Base-by-base conservation (phyloP, 2,888 invertebrate species). In the Caenorhabditis sulstoni region DNA sequence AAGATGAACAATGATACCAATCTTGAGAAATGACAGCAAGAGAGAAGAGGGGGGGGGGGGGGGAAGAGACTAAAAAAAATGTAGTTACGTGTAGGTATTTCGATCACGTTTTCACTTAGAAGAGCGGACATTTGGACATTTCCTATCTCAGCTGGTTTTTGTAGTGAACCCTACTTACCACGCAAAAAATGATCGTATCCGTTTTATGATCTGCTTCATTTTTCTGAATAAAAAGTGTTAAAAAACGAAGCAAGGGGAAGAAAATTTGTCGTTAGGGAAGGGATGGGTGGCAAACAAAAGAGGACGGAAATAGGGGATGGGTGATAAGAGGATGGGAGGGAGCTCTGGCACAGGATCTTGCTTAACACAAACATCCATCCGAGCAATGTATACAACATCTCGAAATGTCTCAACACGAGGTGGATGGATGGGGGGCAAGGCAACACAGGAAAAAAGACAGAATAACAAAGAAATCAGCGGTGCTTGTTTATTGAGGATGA, bases 401-500 rank as follows among this genome's bases (percentile, higher is more conserved):
- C 52, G 66, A 67, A 75, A 62, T 67, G 75, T 75, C 67, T 66
- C 75, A 75, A 71, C 71, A 71, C 62, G 70, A 55, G 70, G 62
- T 18, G 49, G 20, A 9, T 22, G 22, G 14, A 1, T 2, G 20
- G 9, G 20, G 50, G 11, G 23, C 50, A 22, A 3, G 50, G 20
- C 29, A 29, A 7, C 7, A 3, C 22, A 11, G 41, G 2, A 11
- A 11, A 41, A 41, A 41, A 11, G 14, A 11, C 7, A 11, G 41
- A 18, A n/a, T n/a, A n/a, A n/a, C n/a, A n/a, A n/a, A 22, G 55
- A 41, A 61, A 29, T 37, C 16, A 22, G 53, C 29, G 29, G 29
- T 66, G 47, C 45, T 75, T 75, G 66, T 66, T 59, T 50, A 61
- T 59, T 41, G 47, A 61, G 61, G 61, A 75, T 75, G 75, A 75